These are phyloP conservation scores for Neolamprologus ventralis DNA, from an alignment of 2,113 vertebrate species.

Conservation along the genomic window DNA sequence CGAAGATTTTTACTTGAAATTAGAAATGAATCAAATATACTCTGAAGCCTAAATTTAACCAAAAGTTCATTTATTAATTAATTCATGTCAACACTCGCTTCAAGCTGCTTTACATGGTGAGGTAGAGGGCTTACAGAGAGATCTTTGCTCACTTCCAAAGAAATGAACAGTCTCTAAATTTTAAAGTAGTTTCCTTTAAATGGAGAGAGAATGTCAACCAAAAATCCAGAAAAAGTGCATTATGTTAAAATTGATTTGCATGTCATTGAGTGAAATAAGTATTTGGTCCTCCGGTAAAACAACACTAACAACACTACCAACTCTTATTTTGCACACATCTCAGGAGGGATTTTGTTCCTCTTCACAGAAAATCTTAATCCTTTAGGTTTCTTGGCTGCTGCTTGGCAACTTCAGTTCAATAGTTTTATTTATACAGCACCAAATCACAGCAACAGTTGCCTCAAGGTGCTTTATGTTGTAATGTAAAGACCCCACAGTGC, in stretches of 20 bases:
- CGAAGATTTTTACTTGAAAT: neutral
- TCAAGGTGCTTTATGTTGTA: neutral
- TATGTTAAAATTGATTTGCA: neutral
- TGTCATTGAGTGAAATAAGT: neutral
- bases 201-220: neutral
- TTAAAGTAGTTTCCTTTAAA: neutral
- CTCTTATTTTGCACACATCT: neutral
- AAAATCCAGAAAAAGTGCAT: neutral
- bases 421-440: neutral
- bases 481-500: neutral
- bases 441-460: neutral
- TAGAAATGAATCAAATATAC: neutral
- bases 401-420: neutral
- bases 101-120: neutral
- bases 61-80: neutral
- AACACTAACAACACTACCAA: neutral
- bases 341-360: accelerated
- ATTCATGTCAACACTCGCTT: neutral
- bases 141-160: neutral
- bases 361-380: neutral
- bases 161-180: neutral
- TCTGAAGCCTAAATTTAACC: neutral
- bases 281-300: too few species aligned
- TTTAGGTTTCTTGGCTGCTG: neutral
- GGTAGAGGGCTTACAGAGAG: neutral